Evolutionary conservation across 2,113 vertebrate genomes (phyloP), one percentile per base, ranked within the genome.

Genomic region (Osmerus eperlanus): DNA sequence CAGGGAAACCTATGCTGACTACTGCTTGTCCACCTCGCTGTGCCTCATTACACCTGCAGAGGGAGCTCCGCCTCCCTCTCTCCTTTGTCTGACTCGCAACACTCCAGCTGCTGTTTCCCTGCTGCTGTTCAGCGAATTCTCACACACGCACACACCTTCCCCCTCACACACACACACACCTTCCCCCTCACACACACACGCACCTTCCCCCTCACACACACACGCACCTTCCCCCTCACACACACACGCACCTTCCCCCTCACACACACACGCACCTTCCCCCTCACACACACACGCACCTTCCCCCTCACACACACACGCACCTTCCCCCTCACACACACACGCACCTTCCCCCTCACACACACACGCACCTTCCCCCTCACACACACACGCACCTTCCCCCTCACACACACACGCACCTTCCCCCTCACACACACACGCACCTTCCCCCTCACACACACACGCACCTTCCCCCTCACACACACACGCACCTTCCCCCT

Each of bases 1-100:
- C 47, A 9, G n/a, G 47, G 36, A 55, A 76, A 74, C 74, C 68
- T 79, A 74, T 52, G 15, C 70, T 78, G 78, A 75, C 70, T 78
- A 75, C 70, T 75, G 66, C 75, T 83, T 14, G 14, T 62, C 14
- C 25, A 28, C 25, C 14, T 59, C n/a, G 9, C 7, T 47, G 11
- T 72, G 28, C 32, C 58, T 62, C 63, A 19, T 23, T 70, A 19
- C 59, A 13, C 36, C 69, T 25, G n/a, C 15, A 56, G 69, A 58
- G 3, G 16, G 23, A 16, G 63, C 71, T 51, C 53, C 15, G 3
- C 32, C 29, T 23, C n/a, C 16, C 3, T 73, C 47, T 67, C 51
- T 72, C 25, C 25, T 25, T 11, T 51, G n/a, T 59, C 55, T 41
- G 19, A 16, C 11, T 19, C 5, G 65, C 63, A 41, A 25, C 61